A percentile compares a stretch with the other conserved stretches of the same genome.
Evolutionary conservation across 1,140 invertebrate genomes (phyloP).

Genomic region (Epicauta chinensis): DNA sequence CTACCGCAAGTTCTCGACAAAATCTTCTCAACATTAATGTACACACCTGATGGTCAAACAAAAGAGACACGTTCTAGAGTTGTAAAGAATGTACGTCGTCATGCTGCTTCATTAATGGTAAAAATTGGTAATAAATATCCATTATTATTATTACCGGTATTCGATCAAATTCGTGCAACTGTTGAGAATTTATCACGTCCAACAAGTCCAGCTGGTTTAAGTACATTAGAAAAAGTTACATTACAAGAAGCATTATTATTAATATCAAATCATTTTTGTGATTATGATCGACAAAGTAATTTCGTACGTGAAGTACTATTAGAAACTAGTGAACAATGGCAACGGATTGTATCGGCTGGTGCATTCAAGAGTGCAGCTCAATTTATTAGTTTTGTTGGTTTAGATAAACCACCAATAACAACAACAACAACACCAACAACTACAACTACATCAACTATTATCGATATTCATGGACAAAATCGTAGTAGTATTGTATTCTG

Average conservation of each 20-base stretch:
- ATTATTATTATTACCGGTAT: constrained; percentile 74
- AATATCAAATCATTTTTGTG: constrained; percentile 80
- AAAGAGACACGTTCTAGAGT: constrained; percentile 56
- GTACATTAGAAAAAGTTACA: constrained; percentile 76
- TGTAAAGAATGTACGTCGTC: constrained; percentile 78
- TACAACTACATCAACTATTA: not conserved
- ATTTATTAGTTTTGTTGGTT: constrained; percentile 71
- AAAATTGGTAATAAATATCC: constrained; percentile 86
- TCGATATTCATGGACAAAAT: constrained; percentile 37
- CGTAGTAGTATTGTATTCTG: constrained; percentile 60
- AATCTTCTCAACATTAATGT: constrained; percentile 76
- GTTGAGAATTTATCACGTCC: constrained; percentile 59
- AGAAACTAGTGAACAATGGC: constrained; percentile 34
- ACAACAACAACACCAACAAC: constrained; percentile 35
- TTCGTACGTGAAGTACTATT: constrained; percentile 75
- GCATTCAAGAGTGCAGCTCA: constrained; percentile 55
- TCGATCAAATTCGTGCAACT: constrained; percentile 73
- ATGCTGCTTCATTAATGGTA: constrained; percentile 83
- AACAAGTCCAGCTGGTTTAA: constrained; percentile 58
- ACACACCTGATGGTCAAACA: constrained; percentile 56
- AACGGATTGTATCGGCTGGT: constrained; percentile 29
- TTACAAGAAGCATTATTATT: constrained; percentile 70
- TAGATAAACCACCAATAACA: constrained; percentile 51
- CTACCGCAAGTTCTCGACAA: constrained; percentile 76
- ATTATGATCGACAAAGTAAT: constrained; percentile 75